Evolutionary conservation across 2,888 invertebrate species (phyloP).

Genomic region (Gymnoscelis rufifasciata): DNA sequence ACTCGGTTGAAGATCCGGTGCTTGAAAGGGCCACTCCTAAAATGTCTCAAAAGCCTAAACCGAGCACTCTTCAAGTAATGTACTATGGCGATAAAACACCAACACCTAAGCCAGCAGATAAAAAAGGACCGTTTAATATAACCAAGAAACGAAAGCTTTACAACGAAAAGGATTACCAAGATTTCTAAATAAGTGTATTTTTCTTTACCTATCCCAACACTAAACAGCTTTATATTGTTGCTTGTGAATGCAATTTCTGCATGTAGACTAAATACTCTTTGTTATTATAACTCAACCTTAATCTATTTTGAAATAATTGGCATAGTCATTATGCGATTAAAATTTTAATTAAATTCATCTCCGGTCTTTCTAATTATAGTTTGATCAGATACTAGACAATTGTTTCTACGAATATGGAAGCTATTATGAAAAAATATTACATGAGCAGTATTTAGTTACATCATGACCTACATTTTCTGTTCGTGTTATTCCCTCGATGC

Average conservation of each 20-base stretch:
- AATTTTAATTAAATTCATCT: conserved; percentile 14
- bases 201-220: too few species aligned
- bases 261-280: not conserved
- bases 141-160: conserved; percentile 69
- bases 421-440: conserved; percentile 55
- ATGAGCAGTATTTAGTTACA: conserved; percentile 50
- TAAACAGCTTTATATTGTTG: too few species aligned
- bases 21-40: conserved; percentile 36
- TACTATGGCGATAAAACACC: conserved; percentile 50
- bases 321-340: conserved; percentile 5
- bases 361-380: conserved; percentile 30
- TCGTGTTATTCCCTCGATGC: conserved; percentile 47
- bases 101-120: conserved; percentile 40
- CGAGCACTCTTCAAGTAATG: conserved; percentile 56
- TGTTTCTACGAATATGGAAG: conserved; percentile 49
- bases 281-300: not conserved
- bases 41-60: conserved; percentile 38
- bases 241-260: not conserved
- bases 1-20: conserved; percentile 38
- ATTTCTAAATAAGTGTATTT: conserved; percentile 53
- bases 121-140: conserved; percentile 63
- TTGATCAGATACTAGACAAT: conserved; percentile 42
- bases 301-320: conserved; percentile 9
- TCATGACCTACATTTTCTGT: conserved; percentile 57
- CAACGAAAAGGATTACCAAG: conserved; percentile 62